Base-by-base conservation (phyloP, 2,888 invertebrate genomes). In the Cecidostiba fungosa region DNA sequence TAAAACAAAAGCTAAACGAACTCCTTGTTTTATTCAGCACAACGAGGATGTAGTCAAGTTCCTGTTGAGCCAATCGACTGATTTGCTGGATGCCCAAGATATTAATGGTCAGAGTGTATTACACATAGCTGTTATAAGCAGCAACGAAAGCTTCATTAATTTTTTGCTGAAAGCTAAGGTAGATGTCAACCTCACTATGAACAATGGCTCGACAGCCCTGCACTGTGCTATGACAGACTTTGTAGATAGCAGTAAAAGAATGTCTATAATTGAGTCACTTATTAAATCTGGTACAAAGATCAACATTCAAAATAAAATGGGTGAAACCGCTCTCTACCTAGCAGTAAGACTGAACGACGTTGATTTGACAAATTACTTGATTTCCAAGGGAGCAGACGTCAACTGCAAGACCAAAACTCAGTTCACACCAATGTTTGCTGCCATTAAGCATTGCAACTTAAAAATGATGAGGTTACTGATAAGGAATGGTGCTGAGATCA, bases 201-300 rank as follows among this genome's bases (percentile, higher is more conserved):
- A 43, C 16, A 69, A 39, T 69, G 69, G 78, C 32, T 43, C 39
- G 23, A 79, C 78, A 39, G 69, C 50, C 26, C 47, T 79, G 3
- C 69, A 69, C 32, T 77, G 36, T 26, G 39, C 14, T 39, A 39
- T 16, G 10, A 16, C 26, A 69, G 8, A 39, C 3, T 47, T 8
- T 29, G 23, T 32, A 26, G 16, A 29, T 47, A n/a, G n/a, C 6
- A 10, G 8, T 12, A 47, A 1, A 29, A 29, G 47, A 19, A 39
- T 36, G 32, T 43, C 12, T 12, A 2, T 23, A 66, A 0, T 26
- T 36, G 2, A 23, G n/a, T 72, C n/a, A 43, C 72, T 72, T 10
- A 1, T 72, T 19, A 12, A 72, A 19, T 72, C 36, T 16, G 39
- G 39, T 39, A 43, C 72, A 36, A 3, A 19, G 39, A 39, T 72